phyloP scores from a whole-genome alignment of 1,140 invertebrate species.

The Grapholita molesta region DNA sequence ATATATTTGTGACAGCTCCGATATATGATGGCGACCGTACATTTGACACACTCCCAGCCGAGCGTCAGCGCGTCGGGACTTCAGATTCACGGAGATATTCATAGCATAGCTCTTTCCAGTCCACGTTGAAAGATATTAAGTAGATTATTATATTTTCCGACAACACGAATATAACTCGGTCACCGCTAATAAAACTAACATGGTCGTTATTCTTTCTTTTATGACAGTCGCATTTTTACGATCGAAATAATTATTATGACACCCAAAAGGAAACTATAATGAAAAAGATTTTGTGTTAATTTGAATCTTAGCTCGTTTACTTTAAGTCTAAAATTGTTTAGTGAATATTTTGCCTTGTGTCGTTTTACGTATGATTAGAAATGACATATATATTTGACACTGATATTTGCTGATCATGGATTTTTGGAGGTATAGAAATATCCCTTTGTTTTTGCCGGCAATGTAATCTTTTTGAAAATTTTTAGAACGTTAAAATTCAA shows the following conservation, averaged over 20 bases:
- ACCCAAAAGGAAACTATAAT: background rate
- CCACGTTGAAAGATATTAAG: no score
- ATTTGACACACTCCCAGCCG: no score
- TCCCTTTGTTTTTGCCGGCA: background rate
- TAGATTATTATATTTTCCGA: slow-evolving; percentile 28
- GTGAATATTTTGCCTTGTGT: background rate
- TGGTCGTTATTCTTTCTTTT: slow-evolving; percentile 48
- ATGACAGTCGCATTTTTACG: slow-evolving; percentile 42
- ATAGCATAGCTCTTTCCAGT: no score
- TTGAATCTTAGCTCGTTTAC: background rate
- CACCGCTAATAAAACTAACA: slow-evolving; percentile 42
- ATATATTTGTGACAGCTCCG: no score
- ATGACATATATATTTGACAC: background rate
- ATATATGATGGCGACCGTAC: no score
- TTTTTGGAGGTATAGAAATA: background rate
- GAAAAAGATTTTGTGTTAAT: background rate
- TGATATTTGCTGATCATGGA: background rate
- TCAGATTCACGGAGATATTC: no score
- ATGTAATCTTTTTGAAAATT: background rate
- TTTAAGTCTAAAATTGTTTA: background rate
- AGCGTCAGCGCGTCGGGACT: no score
- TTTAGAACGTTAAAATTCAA: background rate
- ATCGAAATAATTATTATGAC: slow-evolving; percentile 39
- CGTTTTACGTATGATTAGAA: background rate
- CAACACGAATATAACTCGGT: slow-evolving; percentile 35